Base-by-base conservation (phyloP, 2,888 invertebrate species). In the Thecocarcelia acutangulata region DNA sequence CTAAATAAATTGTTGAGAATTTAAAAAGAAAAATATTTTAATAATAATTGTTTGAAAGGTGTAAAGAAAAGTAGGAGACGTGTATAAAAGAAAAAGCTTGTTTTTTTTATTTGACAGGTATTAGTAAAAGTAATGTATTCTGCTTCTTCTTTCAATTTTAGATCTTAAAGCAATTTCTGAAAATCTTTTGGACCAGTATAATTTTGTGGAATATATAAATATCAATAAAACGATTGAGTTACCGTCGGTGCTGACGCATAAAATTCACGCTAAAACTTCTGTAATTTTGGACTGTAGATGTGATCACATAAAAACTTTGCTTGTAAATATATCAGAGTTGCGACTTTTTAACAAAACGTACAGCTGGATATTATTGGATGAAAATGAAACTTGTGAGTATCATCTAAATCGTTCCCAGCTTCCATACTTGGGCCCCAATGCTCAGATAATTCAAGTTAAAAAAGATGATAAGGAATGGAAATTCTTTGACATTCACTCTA, bases 301-400 rank as follows among this genome's bases (percentile, higher is more conserved):
- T n/a, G 33, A 72, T 0, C 76, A 84, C 0, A 61, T 86, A 3
- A 8, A 46, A 13, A 24, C 21, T 0, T 61, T 88, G 0, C 80
- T 89, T 0, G 52, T 40, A 6, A 52, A 33, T 75, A 87, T 87
- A 3, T 87, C 88, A 13, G 58, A 70, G 0, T 28, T 80, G 17
- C 83, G 80, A 40, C 89, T 86, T 79, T 90, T 88, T 40, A 90
- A 90, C 64, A 90, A 88, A 81, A 88, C 90, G 0, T 90, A 89
- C 79, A 88, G 88, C 44, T 90, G 90, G 90, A 48, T 90, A 12
- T 74, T 90, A 13, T 85, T 87, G 85, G 87, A 88, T 63, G 56
- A 83, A 1, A 21, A 81, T 0, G 85, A 85, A 13, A 17, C 6
- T 13, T 84, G 84, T 1, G 58, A 87, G 6, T 33, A 84, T 0